A percentile compares a stretch with the other conserved stretches of the same genome.
Conservation (phyloP, 2,113 vertebrate genomes). For the Passer domesticus region DNA sequence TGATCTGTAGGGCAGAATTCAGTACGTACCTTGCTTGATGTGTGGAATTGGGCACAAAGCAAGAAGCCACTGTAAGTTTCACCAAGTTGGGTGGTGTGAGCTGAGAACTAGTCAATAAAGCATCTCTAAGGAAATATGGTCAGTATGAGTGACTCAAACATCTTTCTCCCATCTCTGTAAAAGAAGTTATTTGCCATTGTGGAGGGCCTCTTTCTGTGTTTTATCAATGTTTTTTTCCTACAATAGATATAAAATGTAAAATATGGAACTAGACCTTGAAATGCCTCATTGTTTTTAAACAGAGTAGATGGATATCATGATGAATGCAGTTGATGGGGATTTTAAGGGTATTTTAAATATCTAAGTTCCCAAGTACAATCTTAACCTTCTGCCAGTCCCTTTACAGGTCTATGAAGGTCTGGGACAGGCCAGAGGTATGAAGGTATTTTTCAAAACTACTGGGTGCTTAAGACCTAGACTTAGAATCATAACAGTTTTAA, state of each 20-base stretch:
- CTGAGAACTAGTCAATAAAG: background rate
- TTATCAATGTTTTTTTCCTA: background rate
- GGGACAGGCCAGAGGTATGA: background rate
- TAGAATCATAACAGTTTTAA: background rate
- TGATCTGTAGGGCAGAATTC: background rate
- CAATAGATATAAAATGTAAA: background rate
- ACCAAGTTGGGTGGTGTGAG: background rate
- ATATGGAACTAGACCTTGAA: background rate
- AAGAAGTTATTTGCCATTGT: background rate
- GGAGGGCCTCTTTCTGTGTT: background rate
- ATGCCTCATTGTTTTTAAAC: background rate
- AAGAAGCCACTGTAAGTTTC: background rate
- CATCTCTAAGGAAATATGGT: background rate
- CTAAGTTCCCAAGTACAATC: background rate
- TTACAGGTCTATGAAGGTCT: background rate
- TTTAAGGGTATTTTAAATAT: background rate
- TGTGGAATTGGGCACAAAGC: background rate
- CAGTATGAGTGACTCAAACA: background rate
- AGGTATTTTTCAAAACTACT: background rate
- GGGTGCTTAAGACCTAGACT: background rate
- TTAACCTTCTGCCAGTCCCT: background rate
- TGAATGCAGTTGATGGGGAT: background rate
- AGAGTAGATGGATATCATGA: background rate
- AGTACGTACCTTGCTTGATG: background rate
- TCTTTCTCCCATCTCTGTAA: background rate